Evolutionary conservation across 2,113 vertebrate species (phyloP), one percentile per base, ranked within the genome.

Genomic region (Patagioenas fasciata): DNA sequence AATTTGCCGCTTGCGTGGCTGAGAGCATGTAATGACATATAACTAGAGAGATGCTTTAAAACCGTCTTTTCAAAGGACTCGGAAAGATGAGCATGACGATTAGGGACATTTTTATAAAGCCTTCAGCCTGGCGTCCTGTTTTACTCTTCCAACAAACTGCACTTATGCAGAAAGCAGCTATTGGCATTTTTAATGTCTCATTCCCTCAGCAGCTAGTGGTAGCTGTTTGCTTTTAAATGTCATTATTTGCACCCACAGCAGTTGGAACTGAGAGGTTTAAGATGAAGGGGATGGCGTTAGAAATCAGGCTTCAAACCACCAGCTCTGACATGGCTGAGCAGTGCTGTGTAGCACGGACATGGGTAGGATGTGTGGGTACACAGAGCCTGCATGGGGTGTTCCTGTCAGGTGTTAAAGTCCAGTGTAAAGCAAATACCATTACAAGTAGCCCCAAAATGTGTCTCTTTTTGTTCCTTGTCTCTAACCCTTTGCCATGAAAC

Each of bases 401-500:
- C 19, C 72, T 71, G 19, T 64, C 85, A 51, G 69, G 75, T 94
- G 38, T 91, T 90, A 54, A 88, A 84, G 70, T 69, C 75, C 80
- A 81, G 21, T 4, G 38, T 75, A 62, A 94, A 89, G 58, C 31
- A 96, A 87, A 91, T 50, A 72, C 26, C 17, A n/a, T 53, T 94
- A 14, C 66, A 62, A 87, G 73, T 69, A 85, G 65, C 70, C 36
- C 32, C 3, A 6, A 57, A 61, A 62, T 47, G 69, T 89, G 21
- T 34, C 15, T 25, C 31, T 26, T 15, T 53, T 28, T n/a, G 14
- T 17, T 14, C 5, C 13, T 12, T 15, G 2, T 67, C 67, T 88
- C 87, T 88, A 67, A 95, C 91, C 89, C 72, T 96, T 96, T 88
- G 69, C 89, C 91, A 65, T 1, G 77, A 91, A 96, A 57, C 77